A percentile compares a stretch with the other conserved stretches of the same genome.
These are phyloP conservation scores for Anoplopoma fimbria DNA, from an alignment of 2,113 vertebrate species.

Conservation along the genomic window DNA sequence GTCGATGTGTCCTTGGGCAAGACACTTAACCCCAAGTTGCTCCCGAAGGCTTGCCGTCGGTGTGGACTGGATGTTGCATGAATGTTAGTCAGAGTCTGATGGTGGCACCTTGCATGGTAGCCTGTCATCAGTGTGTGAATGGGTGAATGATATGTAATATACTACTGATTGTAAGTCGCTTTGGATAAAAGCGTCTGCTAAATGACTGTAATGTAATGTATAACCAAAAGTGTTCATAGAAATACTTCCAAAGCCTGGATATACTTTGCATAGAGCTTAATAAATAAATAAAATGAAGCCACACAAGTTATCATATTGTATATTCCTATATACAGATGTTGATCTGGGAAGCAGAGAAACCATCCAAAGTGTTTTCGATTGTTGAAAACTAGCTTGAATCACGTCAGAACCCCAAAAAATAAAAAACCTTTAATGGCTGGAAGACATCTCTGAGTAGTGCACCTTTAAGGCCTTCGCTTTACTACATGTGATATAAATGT, in stretches of 20 bases:
- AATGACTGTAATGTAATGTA: no score
- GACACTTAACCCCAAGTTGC: no score
- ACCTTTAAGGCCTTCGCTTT: constrained; percentile 56
- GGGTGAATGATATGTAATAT: no score
- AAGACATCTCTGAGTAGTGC: constrained; percentile 33
- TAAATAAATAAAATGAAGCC: neutral
- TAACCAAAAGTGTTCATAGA: neutral
- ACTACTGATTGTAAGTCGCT: no score
- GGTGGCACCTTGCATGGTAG: no score
- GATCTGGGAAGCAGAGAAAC: neutral
- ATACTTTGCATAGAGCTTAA: neutral
- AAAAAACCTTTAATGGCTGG: constrained; percentile 33
- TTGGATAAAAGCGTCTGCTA: no score
- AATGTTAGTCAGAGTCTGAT: no score
- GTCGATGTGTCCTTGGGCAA: no score
- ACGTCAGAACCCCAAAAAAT: constrained; percentile 13
- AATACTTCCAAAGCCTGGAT: neutral
- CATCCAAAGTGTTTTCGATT: neutral
- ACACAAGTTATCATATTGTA: neutral
- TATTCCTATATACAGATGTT: neutral
- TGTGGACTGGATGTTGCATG: no score
- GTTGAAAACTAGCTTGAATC: constrained; percentile 5
- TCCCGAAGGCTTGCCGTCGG: no score
- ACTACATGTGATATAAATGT: constrained; percentile 61
- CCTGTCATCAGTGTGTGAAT: no score